These are phyloP conservation scores for Portunus trituberculatus DNA, from an alignment of 1,140 invertebrate genomes.

Conservation along the genomic window DNA sequence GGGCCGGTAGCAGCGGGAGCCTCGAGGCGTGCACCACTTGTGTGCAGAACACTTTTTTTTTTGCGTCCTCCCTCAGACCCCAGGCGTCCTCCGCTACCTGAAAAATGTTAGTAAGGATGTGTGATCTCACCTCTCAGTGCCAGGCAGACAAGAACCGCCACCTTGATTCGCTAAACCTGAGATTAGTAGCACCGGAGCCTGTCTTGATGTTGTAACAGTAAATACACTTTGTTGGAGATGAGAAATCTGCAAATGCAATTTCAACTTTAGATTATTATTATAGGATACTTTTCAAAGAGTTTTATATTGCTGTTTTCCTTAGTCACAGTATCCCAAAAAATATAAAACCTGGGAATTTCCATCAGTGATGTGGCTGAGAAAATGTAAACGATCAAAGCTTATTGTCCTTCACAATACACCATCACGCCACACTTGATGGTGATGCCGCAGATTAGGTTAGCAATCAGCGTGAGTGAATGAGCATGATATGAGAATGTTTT, in stretches of 20 bases:
- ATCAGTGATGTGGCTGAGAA: too few species aligned
- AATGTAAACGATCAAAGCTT: too few species aligned
- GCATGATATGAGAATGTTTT: too few species aligned
- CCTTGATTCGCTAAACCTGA: background rate
- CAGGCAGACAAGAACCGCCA: background rate
- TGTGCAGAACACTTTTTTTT: background rate
- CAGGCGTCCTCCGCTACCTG: background rate
- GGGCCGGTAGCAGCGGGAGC: background rate
- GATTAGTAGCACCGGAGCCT: background rate
- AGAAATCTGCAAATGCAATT: background rate
- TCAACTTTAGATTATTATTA: too few species aligned
- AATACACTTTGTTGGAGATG: background rate
- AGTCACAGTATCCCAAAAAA: too few species aligned
- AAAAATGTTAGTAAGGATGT: background rate
- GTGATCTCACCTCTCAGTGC: background rate
- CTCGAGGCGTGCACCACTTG: conserved; percentile 4
- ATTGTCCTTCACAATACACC: too few species aligned
- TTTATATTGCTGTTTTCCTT: too few species aligned
- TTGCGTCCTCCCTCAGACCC: background rate
- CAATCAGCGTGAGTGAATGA: too few species aligned
- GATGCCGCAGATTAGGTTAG: too few species aligned
- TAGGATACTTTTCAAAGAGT: too few species aligned
- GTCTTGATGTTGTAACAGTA: background rate
- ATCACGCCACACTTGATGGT: too few species aligned
- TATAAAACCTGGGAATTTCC: too few species aligned